Evolutionary conservation across 2,797 vertebrate species (phyloP), one percentile per base, ranked within the genome.

Genomic region (Sitta carolinensis): DNA sequence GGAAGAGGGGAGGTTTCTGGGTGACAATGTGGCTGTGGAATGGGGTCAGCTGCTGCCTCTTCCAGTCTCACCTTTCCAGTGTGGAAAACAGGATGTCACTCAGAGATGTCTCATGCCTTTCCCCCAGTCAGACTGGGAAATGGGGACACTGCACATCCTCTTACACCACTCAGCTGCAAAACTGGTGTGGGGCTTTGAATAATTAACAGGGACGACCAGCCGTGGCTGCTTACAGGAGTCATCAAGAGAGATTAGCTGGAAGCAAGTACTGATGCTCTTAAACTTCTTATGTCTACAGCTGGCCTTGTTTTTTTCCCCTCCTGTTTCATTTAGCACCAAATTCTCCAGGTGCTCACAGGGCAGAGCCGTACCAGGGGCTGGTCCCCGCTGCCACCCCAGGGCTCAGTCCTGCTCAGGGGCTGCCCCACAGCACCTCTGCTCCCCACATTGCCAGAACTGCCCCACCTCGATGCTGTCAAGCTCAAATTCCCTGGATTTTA

Each of bases 201-300:
- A 96, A 96, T 96, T 95, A 94, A 94, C 64, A 32, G 74, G 30
- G 40, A 67, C 10, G 14, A 66, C 89, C 10, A 79, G 85, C 48
- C 74, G 77, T 6, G 48, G 48, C 93, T 94, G 84, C 91, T 95
- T 96, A 94, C 52, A 21, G 90, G 57, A 97, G 77, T 88, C 95
- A 96, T 96, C 95, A 96, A 84, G 74, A 93, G 90, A 93, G 83
- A 96, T 96, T 95, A 96, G 85, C 89, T 82, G 73, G 57, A 87
- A 94, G 87, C 70, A 79, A 95, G 61, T 70, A 77, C 95, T 89
- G 94, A 96, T 95, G 94, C 95, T 96, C 94, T 97, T 97, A 96
- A 96, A 96, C 89, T 94, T 95, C 96, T 96, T 95, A 96, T 84
- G 93, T 86, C 84, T 97, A 84, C 94, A 94, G 93, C 89, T 95